Percentiles rank a stretch among this genome's conserved stretches.
Conservation (phyloP, 2,888 invertebrate species). For the Melanostoma mellinum region DNA sequence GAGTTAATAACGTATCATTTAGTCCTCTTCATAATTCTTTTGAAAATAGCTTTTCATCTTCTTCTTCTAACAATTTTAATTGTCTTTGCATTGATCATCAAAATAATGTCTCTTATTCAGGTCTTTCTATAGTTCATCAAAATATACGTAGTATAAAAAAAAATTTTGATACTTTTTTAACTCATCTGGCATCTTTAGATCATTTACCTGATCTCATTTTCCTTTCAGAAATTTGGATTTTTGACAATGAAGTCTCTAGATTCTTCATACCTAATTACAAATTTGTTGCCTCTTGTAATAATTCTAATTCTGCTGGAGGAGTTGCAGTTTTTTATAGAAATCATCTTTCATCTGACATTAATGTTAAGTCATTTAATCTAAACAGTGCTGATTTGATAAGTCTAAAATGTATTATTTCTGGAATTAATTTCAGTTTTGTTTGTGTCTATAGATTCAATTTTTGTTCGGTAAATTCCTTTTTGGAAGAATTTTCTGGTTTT, state of each 20-base stretch:
- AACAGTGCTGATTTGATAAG: conserved; percentile 23
- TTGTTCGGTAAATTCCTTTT: conserved; percentile 12
- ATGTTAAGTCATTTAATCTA: not conserved
- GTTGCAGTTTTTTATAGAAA: conserved; percentile 12
- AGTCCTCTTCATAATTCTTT: not conserved
- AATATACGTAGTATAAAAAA: conserved; percentile 31
- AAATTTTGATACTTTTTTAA: conserved; percentile 27
- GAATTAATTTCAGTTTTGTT: conserved; percentile 20
- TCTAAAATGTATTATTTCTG: conserved; percentile 22
- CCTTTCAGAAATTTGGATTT: conserved; percentile 24
- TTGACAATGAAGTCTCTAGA: conserved; percentile 9
- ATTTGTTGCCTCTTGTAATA: conserved; percentile 10
- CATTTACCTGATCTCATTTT: too few relatives aligned
- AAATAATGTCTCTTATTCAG: conserved; percentile 8
- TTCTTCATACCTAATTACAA: conserved; percentile 10
- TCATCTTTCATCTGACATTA: not conserved
- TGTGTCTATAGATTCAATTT: conserved; percentile 16
- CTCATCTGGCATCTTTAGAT: too few relatives aligned
- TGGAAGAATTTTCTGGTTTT: conserved; percentile 15
- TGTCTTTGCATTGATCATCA: conserved; percentile 38
- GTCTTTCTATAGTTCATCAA: conserved; percentile 31
- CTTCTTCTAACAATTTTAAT: conserved; percentile 25
- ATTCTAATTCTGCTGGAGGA: conserved; percentile 11
- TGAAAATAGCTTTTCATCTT: conserved; percentile 4
- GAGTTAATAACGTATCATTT: not conserved